Evolutionary conservation across 2,113 vertebrate genomes (phyloP).

Genomic region (Pomatorhinus ruficollis): DNA sequence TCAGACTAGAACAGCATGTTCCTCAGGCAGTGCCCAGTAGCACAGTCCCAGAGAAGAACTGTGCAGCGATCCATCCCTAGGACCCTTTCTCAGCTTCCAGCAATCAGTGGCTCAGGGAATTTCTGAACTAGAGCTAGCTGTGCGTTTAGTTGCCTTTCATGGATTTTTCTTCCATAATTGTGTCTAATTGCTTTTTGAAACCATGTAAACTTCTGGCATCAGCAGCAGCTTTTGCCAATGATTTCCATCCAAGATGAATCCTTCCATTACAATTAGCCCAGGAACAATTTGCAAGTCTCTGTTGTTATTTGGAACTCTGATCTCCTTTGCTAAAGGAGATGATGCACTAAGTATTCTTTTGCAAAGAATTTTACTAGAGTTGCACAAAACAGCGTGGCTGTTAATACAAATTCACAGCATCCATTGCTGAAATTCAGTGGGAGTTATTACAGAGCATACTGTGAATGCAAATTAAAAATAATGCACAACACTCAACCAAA

Average conservation of each 20-base stretch:
- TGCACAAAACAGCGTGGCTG: not conserved
- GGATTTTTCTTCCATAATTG: conserved; percentile 14
- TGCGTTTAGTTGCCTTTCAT: not conserved
- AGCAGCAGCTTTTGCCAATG: not conserved
- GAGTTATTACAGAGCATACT: conserved; percentile 52
- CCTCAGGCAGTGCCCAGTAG: not conserved
- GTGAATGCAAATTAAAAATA: conserved; percentile 67
- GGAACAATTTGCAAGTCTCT: conserved; percentile 11
- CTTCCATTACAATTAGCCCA: not conserved
- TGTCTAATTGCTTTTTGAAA: conserved; percentile 40
- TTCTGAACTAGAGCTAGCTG: not conserved
- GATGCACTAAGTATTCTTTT: not conserved
- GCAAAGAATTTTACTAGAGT: not conserved
- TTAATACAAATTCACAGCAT: conserved; percentile 64
- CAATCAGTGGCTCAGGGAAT: not conserved
- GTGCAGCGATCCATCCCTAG: not conserved
- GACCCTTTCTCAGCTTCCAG: not conserved
- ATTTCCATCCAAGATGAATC: conserved; percentile 12
- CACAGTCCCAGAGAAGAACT: not conserved
- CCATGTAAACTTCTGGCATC: conserved; percentile 14
- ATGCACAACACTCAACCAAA: not conserved
- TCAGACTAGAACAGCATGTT: not conserved
- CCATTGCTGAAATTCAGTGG: conserved; percentile 25
- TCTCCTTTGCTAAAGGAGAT: not conserved
- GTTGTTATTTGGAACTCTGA: conserved; percentile 6